Evolutionary conservation across 2,113 vertebrate genomes (phyloP), one percentile per base, ranked within the genome.

Genomic region (Sterrhoptilus dennistouni): DNA sequence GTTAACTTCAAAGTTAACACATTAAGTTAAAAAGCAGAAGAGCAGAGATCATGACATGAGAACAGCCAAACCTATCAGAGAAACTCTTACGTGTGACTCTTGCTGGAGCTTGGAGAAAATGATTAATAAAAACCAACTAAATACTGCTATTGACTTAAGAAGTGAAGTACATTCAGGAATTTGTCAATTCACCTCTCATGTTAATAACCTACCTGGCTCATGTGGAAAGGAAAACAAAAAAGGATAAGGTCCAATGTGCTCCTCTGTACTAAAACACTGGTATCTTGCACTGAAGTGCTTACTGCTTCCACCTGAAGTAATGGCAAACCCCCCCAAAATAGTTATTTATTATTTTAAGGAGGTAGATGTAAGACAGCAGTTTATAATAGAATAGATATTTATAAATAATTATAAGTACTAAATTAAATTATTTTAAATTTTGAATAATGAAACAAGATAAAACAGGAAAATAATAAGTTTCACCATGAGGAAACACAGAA

Each of bases 181-280:
- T 15, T 95, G 35, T 27, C 9, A 64, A 23, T 59, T 69, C 8
- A 52, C 45, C 47, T 54, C 31, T 59, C 17, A 44, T 25, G 40
- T 88, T 90, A 80, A 82, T 38, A 69, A 93, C 95, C 95, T 97
- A 99, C 99, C 99, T 99, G 99, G 97, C 99, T 99, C 99, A 99
- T 99, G 95, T 99, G 99, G 96, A 99, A 99, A 57, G 99, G 99
- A 97, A 99, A 99, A 96, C 99, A 99, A 97, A 99, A 99, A 75
- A 99, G 98, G 85, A 99, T 99, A 86, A 99, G 98, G 95, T 99
- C 99, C 96, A 99, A 96, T 0, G 99, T 99, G 97, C 99, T 99
- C 95, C 99, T 99, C 97, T 99, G 99, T 24, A 99, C 99, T 92
- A 99, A 97, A 79, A 99, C 99, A 97, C 99, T 99, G 65, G 99